Evolutionary conservation across 1,140 invertebrate species (phyloP).

Genomic region (Rhizoglyphus robini): DNA sequence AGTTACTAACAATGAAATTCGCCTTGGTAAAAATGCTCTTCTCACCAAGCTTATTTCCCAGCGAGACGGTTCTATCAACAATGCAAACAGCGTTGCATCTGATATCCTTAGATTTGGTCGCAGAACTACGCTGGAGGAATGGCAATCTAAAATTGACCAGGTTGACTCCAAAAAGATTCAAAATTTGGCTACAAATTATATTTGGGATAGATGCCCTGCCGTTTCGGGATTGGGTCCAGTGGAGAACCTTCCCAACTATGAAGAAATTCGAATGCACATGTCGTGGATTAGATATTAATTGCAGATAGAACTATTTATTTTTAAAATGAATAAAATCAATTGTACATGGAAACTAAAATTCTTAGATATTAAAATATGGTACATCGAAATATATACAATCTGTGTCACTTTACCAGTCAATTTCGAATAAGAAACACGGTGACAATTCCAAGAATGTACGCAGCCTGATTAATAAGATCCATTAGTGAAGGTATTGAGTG

Average conservation of each 20-base stretch:
- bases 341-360: neutral
- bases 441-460: slow-evolving; percentile 8
- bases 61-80: slow-evolving; percentile 91
- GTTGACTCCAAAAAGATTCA: slow-evolving; percentile 66
- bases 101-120: slow-evolving; percentile 94
- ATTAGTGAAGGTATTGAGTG: neutral
- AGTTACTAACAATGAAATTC: slow-evolving; percentile 80
- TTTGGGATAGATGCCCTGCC: slow-evolving; percentile 59
- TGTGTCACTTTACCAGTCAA: too few species aligned
- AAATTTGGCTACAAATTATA: slow-evolving; percentile 76
- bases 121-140: slow-evolving; percentile 80
- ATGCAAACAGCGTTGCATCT: slow-evolving; percentile 95
- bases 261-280: slow-evolving; percentile 64
- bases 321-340: neutral
- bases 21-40: slow-evolving; percentile 82
- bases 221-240: slow-evolving; percentile 43
- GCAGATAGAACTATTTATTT: neutral
- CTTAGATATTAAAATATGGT: too few species aligned
- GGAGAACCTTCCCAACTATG: slow-evolving; percentile 81
- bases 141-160: slow-evolving; percentile 81
- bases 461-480: neutral
- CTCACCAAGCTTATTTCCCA: slow-evolving; percentile 94
- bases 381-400: too few species aligned
- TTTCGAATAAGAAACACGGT: slow-evolving; percentile 16
- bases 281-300: slow-evolving; percentile 49